Base-by-base conservation (phyloP, 1,140 invertebrate genomes). In the Trissolcus basalis region DNA sequence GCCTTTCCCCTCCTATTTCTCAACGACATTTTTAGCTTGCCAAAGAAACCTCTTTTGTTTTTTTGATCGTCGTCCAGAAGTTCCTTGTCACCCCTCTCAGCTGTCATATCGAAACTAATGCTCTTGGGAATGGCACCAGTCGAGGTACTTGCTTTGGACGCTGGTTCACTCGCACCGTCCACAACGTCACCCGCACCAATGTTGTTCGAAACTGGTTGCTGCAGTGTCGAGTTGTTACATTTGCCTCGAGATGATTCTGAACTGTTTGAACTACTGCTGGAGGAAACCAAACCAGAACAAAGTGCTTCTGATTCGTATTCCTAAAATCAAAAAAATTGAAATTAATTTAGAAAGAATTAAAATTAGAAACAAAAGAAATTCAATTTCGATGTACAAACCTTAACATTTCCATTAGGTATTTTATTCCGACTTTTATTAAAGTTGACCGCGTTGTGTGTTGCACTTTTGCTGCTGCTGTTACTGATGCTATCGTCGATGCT, bases 71-170 rank as follows among this genome's bases (percentile, higher is more conserved):
- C 91, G 56, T 91, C 90, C 14, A 90, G 67, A 10, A 88, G 50
- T 71, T 91, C 90, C 78, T 93, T 92, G 77, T 94, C 93, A 1
- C 92, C 91, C 68, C 95, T 93, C 80, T 96, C 94, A 0, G 95
- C 95, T 3, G 94, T 96, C 85, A 96, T 95, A 88, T 97, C 95
- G 81, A 96, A 97, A 81, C 94, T 96, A 72, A 97, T 96, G 78
- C 95, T 96, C 87, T 97, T 97, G 6, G 95, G 95, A 82, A 96
- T 96, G 0, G 95, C 94, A 5, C 95, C 95, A 0, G 94, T 95
- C 0, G 93, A 93, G 10, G 89, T 88, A 10, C 82, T 88, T 0
- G 89, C 88, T 82, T 93, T 94, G 6, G 83, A 13, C 4, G 69
- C 74, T 33, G 68, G 73, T 0, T 77, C 53, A 44, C 56, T 45